A percentile compares a stretch with the other conserved stretches of the same genome.
These are phyloP conservation scores for Chelonia mydas DNA, from an alignment of 2,797 vertebrate species.

Conservation along the genomic window DNA sequence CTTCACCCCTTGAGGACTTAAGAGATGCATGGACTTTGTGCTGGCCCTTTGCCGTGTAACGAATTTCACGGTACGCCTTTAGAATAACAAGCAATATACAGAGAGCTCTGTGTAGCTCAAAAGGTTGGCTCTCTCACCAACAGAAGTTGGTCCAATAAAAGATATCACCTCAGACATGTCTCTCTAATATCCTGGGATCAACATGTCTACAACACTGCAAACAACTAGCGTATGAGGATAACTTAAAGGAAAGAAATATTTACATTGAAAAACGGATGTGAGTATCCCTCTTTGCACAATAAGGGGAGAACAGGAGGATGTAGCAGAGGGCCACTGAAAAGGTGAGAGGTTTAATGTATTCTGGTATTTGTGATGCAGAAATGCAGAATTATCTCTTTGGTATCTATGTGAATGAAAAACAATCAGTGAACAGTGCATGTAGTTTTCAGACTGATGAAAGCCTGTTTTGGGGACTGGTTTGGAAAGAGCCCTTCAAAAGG, in stretches of 20 bases:
- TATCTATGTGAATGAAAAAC: not conserved
- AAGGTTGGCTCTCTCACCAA: not conserved
- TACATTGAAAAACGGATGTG: not conserved
- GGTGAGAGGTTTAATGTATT: not conserved
- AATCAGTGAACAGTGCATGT: not conserved
- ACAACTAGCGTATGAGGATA: not conserved
- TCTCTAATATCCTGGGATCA: not conserved
- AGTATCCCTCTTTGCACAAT: not conserved
- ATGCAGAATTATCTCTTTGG: not conserved
- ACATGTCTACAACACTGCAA: not conserved
- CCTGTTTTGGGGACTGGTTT: not conserved
- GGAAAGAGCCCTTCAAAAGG: slow-evolving; percentile 6
- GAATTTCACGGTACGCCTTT: not conserved
- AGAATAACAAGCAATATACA: not conserved
- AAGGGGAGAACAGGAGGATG: not conserved
- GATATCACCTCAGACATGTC: not conserved
- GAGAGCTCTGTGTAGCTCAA: not conserved
- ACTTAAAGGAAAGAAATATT: not conserved
- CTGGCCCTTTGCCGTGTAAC: slow-evolving; percentile 1
- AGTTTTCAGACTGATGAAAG: not conserved
- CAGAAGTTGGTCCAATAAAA: not conserved
- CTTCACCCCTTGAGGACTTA: not conserved
- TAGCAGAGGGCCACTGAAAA: not conserved
- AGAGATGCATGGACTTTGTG: not conserved
- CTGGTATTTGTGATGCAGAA: not conserved